Conservation (phyloP, 2,113 vertebrate species). For the Stegostoma tigrinum region DNA sequence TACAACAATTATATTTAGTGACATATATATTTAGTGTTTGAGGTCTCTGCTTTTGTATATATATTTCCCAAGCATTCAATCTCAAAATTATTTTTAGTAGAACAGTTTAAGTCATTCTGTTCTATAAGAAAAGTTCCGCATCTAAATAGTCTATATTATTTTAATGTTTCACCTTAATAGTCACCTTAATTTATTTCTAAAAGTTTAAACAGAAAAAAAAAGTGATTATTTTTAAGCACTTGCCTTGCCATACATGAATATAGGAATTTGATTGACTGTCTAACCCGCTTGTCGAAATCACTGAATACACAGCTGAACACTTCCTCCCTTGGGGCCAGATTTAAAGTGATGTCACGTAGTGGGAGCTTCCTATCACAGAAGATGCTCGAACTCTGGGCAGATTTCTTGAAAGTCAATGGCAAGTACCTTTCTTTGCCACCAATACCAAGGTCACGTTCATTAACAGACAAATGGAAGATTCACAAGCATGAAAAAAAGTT, state of each 20-base stretch:
- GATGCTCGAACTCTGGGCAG: not conserved
- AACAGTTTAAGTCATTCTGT: too few relatives aligned
- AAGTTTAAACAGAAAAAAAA: not conserved
- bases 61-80: not conserved
- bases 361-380: not conserved
- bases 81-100: not conserved
- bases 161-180: not conserved
- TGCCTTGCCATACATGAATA: not conserved
- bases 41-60: not conserved
- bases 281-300: not conserved
- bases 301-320: not conserved
- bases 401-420: not conserved
- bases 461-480: not conserved
- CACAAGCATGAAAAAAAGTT: not conserved
- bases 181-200: not conserved
- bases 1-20: too few relatives aligned
- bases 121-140: too few relatives aligned
- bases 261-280: not conserved
- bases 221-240: not conserved
- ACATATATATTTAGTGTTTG: too few relatives aligned
- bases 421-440: not conserved
- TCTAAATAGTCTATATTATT: too few relatives aligned
- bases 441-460: not conserved
- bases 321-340: not conserved
- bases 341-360: not conserved